A percentile compares a stretch with the other conserved stretches of the same genome.
Conservation (phyloP, 2,888 invertebrate species). For the Palloptera scutellata region DNA sequence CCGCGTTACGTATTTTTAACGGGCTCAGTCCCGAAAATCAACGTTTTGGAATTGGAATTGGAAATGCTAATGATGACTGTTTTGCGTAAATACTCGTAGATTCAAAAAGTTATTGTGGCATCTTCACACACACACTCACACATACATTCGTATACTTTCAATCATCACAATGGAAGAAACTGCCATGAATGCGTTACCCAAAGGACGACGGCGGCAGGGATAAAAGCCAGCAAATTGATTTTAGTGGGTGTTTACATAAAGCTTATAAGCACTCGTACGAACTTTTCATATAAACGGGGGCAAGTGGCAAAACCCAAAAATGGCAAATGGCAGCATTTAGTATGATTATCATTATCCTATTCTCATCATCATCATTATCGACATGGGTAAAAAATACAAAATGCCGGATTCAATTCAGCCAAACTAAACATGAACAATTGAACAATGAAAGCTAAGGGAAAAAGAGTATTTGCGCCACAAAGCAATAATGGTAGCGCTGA, state of each 20-base stretch:
- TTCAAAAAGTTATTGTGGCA: conserved; percentile 6
- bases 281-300: conserved; percentile 41
- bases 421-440: conserved; percentile 16
- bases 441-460: conserved; percentile 23
- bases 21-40: too few relatives aligned
- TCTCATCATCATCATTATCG: conserved; percentile 5
- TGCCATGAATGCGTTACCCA: not conserved
- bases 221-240: conserved; percentile 59
- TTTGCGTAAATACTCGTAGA: not conserved
- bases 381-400: conserved; percentile 20
- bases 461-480: conserved; percentile 33
- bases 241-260: conserved; percentile 60
- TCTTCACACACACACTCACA: not conserved
- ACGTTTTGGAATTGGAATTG: too few relatives aligned
- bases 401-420: conserved; percentile 6
- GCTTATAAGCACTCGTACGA: conserved; percentile 52
- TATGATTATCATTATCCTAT: conserved; percentile 49
- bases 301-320: conserved; percentile 59
- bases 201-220: too few relatives aligned
- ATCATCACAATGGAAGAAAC: conserved; percentile 8
- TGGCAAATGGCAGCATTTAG: conserved; percentile 59
- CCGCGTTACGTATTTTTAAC: too few relatives aligned
- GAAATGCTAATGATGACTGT: too few relatives aligned
- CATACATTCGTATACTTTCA: not conserved
- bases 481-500: conserved; percentile 2